Evolutionary conservation across 2,888 invertebrate species (phyloP).

Genomic region (Drosophila setosimentum): DNA sequence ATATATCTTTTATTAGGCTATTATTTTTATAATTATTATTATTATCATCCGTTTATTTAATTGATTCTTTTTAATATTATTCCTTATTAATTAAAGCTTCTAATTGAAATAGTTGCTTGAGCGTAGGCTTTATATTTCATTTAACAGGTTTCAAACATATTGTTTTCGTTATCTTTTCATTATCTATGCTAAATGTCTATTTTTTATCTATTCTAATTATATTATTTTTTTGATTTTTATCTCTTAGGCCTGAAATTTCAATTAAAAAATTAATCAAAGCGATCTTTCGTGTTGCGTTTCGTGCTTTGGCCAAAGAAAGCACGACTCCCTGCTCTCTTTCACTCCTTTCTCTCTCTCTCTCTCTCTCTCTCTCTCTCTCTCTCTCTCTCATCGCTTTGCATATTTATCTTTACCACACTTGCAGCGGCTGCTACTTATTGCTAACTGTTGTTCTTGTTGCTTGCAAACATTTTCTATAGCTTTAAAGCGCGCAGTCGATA

Average conservation of each 20-base stretch:
- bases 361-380: conserved; percentile 6
- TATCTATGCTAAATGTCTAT: background rate
- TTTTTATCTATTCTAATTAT: background rate
- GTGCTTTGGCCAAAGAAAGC: conserved; percentile 1
- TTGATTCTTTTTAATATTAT: background rate
- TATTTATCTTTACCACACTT: conserved; percentile 77
- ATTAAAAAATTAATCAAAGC: background rate
- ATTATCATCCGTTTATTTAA: background rate
- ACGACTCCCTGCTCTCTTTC: background rate
- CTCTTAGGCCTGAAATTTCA: background rate
- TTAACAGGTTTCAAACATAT: background rate
- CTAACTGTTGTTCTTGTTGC: conserved; percentile 42
- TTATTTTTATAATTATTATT: background rate
- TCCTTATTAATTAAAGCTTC: background rate
- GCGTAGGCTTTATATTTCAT: background rate
- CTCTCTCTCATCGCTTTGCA: conserved; percentile 50
- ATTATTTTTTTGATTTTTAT: background rate
- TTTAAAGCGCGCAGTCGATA: conserved; percentile 73
- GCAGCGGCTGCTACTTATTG: conserved; percentile 40
- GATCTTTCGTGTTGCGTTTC: conserved; percentile 3
- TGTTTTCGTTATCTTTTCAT: background rate
- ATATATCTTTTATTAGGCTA: background rate
- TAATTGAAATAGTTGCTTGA: background rate
- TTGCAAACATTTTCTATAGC: conserved; percentile 52
- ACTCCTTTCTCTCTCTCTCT: background rate